These are phyloP conservation scores for Podotricha telesiphe DNA, from an alignment of 2,888 invertebrate species.

Conservation along the genomic window DNA sequence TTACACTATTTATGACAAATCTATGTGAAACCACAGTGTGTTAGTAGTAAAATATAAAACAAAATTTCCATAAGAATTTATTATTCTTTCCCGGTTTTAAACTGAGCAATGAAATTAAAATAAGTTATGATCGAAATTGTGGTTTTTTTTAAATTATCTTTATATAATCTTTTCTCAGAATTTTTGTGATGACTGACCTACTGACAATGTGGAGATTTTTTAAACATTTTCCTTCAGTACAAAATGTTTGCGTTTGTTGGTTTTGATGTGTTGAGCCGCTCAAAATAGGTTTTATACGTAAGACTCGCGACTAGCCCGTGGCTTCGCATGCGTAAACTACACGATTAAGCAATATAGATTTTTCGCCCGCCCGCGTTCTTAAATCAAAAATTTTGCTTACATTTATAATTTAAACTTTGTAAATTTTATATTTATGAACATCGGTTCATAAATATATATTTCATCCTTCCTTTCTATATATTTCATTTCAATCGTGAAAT, in stretches of 20 bases:
- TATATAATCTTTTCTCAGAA: neutral
- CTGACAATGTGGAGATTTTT: neutral
- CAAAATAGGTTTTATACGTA: neutral
- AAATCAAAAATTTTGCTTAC: too few species aligned
- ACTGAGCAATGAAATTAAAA: neutral
- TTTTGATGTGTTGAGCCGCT: neutral
- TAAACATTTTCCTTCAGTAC: neutral
- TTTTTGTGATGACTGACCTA: neutral
- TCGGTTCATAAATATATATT: too few species aligned
- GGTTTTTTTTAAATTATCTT: neutral
- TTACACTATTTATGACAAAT: neutral
- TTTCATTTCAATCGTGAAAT: too few species aligned
- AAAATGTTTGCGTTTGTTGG: neutral
- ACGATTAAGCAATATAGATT: too few species aligned
- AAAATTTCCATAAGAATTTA: neutral
- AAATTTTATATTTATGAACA: too few species aligned
- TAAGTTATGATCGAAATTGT: neutral
- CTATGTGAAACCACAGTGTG: neutral
- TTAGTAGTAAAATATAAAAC: neutral
- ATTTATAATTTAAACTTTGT: too few species aligned
- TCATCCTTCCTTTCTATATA: too few species aligned
- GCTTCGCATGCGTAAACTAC: too few species aligned
- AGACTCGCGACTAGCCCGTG: too few species aligned
- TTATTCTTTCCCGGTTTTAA: neutral
- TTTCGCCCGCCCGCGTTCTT: too few species aligned